These are phyloP conservation scores for Psittacara wagleri DNA, from an alignment of 2,113 vertebrate genomes.

Conservation along the genomic window DNA sequence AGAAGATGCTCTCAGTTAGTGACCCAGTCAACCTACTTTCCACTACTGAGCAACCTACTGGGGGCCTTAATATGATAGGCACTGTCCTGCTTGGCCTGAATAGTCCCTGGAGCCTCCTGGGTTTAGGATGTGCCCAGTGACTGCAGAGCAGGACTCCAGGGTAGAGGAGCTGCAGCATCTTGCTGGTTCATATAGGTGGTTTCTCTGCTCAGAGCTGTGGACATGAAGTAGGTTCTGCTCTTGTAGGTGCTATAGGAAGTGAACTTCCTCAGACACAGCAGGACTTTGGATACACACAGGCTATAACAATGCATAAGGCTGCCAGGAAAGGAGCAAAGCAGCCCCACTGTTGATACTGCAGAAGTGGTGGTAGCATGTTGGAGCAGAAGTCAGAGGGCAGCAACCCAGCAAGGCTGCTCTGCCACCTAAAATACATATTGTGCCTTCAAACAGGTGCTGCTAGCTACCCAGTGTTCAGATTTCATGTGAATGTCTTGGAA, in stretches of 20 bases:
- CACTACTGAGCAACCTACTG: neutral
- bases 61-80: neutral
- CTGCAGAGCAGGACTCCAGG: neutral
- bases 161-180: neutral
- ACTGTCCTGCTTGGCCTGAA: neutral
- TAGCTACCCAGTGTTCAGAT: neutral
- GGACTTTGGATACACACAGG: neutral
- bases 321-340: neutral
- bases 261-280: neutral
- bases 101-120: neutral
- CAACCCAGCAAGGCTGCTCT: accelerated
- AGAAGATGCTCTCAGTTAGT: neutral
- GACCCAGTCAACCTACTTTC: accelerated
- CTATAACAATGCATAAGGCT: neutral
- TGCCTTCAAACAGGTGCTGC: neutral
- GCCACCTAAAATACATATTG: neutral
- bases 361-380: neutral
- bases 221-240: neutral
- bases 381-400: neutral
- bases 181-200: neutral
- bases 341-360: neutral
- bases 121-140: neutral
- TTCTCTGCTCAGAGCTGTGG: neutral
- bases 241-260: neutral
- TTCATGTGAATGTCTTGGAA: neutral